These are phyloP conservation scores for Resseliella maxima DNA, from an alignment of 2,888 invertebrate species.

Conservation along the genomic window DNA sequence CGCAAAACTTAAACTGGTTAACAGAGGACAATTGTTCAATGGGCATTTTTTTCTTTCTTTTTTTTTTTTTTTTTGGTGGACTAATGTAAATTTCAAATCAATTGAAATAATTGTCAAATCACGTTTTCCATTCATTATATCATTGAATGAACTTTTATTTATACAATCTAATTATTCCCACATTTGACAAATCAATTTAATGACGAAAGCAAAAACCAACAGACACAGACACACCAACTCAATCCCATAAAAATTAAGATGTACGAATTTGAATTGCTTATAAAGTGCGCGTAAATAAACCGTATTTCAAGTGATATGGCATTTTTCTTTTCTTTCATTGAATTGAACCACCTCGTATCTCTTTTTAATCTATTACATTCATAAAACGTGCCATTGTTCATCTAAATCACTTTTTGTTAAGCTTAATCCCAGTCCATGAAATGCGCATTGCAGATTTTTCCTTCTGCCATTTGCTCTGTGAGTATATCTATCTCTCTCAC, in stretches of 20 bases:
- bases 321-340: not conserved
- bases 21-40: not conserved
- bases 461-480: not conserved
- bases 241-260: not conserved
- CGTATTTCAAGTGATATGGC: not conserved
- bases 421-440: slow-evolving; percentile 15
- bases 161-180: too few relatives aligned
- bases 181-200: not conserved
- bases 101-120: too few relatives aligned
- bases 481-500: not conserved
- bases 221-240: not conserved
- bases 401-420: slow-evolving; percentile 9
- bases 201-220: not conserved
- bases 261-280: not conserved
- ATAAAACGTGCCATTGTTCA: slow-evolving; percentile 7
- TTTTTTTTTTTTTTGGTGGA: too few relatives aligned
- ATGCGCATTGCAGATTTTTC: slow-evolving; percentile 29
- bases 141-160: too few relatives aligned
- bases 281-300: not conserved
- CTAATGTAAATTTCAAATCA: too few relatives aligned
- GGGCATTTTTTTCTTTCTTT: not conserved
- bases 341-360: not conserved
- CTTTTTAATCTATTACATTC: slow-evolving; percentile 15
- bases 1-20: not conserved
- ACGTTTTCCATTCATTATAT: too few relatives aligned